Percentiles rank a stretch among this genome's conserved stretches.
These are phyloP conservation scores for Drosophila micromelanica DNA, from an alignment of 1,140 invertebrate species.

Conservation along the genomic window DNA sequence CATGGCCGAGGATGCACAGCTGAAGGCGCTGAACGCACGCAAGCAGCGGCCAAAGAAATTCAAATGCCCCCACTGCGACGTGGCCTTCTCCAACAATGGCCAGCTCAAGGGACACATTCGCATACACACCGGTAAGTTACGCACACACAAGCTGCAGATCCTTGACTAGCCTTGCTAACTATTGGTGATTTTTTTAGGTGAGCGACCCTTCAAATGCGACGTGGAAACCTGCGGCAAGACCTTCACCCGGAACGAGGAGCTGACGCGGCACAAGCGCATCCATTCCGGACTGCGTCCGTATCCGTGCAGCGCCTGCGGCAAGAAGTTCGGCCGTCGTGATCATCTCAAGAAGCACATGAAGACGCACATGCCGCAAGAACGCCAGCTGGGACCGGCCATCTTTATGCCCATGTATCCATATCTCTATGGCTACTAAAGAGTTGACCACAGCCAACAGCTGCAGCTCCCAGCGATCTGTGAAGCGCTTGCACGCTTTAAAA, in stretches of 20 bases:
- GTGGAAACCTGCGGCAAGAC: slow-evolving; percentile 93
- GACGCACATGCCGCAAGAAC: slow-evolving; percentile 83
- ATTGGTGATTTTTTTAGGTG: slow-evolving; percentile 86
- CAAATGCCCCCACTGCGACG: slow-evolving; percentile 93
- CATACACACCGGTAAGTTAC: slow-evolving; percentile 92
- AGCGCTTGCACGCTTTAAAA: slow-evolving; percentile 79
- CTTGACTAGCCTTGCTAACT: slow-evolving; percentile 25
- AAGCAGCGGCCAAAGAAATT: slow-evolving; percentile 95
- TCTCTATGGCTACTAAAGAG: slow-evolving; percentile 74
- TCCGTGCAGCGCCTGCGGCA: slow-evolving; percentile 91
- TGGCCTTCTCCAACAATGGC: slow-evolving; percentile 96
- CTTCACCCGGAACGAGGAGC: slow-evolving; percentile 96
- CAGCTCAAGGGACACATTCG: slow-evolving; percentile 95
- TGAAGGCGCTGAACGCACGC: slow-evolving; percentile 87
- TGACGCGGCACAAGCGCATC: slow-evolving; percentile 95
- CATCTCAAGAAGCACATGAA: slow-evolving; percentile 92
- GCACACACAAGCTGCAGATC: neutral
- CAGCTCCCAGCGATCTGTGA: slow-evolving; percentile 60
- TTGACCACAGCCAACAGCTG: slow-evolving; percentile 8
- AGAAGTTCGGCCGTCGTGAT: slow-evolving; percentile 95
- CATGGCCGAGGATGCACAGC: slow-evolving; percentile 88
- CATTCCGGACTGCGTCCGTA: slow-evolving; percentile 94
- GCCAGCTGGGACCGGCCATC: slow-evolving; percentile 73
- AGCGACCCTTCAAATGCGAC: slow-evolving; percentile 94
- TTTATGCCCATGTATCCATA: slow-evolving; percentile 84